Percentiles rank a stretch among this genome's conserved stretches.
Evolutionary conservation across 2,797 vertebrate genomes (phyloP).

Genomic region (Zalophus californianus): DNA sequence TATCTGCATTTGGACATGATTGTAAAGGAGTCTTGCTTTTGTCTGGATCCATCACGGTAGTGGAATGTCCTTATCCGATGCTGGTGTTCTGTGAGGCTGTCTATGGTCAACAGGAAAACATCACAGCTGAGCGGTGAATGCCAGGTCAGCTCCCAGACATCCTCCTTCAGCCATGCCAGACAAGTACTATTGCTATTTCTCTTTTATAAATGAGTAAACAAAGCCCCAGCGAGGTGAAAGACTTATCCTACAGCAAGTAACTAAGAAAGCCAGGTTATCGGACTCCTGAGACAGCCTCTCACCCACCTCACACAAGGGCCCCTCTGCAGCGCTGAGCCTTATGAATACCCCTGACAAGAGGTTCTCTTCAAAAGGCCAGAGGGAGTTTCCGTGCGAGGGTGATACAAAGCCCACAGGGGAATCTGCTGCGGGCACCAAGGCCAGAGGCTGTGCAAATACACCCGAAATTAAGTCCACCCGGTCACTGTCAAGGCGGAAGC

Average conservation of each 20-base stretch:
- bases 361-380: neutral
- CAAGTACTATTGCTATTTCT: neutral
- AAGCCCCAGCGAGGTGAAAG: neutral
- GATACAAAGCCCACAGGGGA: neutral
- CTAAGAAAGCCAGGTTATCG: neutral
- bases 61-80: neutral
- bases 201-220: neutral
- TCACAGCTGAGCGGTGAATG: fast-evolving
- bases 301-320: neutral
- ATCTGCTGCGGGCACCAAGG: neutral
- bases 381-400: neutral
- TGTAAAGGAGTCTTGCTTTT: neutral
- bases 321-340: neutral
- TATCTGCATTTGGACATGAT: neutral
- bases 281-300: neutral
- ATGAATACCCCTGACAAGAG: neutral
- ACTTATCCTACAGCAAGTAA: neutral
- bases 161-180: no score
- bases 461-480: neutral
- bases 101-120: neutral
- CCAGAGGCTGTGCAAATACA: neutral
- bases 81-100: neutral
- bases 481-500: neutral
- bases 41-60: neutral
- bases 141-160: neutral